A percentile compares a stretch with the other conserved stretches of the same genome.
Evolutionary conservation across 2,888 invertebrate genomes (phyloP).

Genomic region (Diarsia rubi): DNA sequence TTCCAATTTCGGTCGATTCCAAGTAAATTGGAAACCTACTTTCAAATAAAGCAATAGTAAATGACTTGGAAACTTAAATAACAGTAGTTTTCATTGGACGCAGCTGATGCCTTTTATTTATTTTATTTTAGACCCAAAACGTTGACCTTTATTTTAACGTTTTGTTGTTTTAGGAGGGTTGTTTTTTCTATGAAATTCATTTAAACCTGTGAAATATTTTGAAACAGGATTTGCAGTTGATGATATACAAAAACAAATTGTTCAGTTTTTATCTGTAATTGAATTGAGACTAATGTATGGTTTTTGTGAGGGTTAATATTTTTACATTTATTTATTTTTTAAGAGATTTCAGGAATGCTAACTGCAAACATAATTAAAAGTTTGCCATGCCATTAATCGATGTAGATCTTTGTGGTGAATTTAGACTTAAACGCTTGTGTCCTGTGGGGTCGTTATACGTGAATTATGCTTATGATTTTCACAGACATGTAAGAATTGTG

Average conservation of each 20-base stretch:
- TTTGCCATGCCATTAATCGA: not conserved
- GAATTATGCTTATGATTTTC: not conserved
- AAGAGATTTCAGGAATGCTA: not conserved
- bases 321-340: not conserved
- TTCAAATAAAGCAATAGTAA: conserved; percentile 28
- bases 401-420: not conserved
- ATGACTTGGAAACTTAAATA: conserved; percentile 30
- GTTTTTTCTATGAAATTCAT: not conserved
- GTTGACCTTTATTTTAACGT: not conserved
- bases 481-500: not conserved
- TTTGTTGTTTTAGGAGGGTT: not conserved
- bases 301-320: too few species aligned
- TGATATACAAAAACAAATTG: not conserved
- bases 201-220: not conserved
- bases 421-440: not conserved
- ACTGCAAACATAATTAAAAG: not conserved
- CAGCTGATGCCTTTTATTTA: not conserved
- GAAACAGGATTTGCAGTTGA: not conserved
- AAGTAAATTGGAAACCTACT: conserved; percentile 10
- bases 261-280: not conserved
- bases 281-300: not conserved
- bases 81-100: not conserved
- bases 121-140: not conserved
- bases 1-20: not conserved
- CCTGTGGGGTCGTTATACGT: not conserved